Evolutionary conservation across 53 echinoderm and acorn worm genomes (phyloP).

Genomic region (Patiria pectinifera): DNA sequence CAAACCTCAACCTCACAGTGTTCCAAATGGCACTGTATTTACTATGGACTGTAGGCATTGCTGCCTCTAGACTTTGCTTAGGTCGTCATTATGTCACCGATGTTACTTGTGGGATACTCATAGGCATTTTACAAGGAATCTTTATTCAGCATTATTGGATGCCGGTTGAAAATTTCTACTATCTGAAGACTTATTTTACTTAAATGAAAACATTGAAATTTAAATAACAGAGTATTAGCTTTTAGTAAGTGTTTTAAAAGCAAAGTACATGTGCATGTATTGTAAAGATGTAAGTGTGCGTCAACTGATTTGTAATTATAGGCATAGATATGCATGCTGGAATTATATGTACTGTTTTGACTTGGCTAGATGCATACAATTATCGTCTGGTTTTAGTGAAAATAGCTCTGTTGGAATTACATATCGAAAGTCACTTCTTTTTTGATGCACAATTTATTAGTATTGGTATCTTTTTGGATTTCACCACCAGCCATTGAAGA

Average conservation of each 20-base stretch:
- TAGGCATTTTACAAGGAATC: conserved; percentile 81
- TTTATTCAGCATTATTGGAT: conserved; percentile 75
- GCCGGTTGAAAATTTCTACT: conserved; percentile 17
- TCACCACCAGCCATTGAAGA: too few relatives aligned
- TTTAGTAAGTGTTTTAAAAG: not conserved
- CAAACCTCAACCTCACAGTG: conserved; percentile 51
- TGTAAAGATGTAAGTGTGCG: not conserved
- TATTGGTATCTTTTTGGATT: too few relatives aligned
- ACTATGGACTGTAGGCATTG: conserved; percentile 70
- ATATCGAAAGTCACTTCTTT: too few relatives aligned
- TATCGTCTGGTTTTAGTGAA: too few relatives aligned
- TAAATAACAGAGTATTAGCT: not conserved
- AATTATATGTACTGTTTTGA: too few relatives aligned
- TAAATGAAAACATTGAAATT: not conserved
- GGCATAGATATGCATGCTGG: too few relatives aligned
- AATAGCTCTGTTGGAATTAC: too few relatives aligned
- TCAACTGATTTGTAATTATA: not conserved
- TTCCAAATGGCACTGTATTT: not conserved
- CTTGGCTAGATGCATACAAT: too few relatives aligned
- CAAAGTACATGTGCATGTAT: not conserved
- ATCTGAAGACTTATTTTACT: conserved; percentile 47
- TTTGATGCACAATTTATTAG: too few relatives aligned
- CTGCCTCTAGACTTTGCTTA: conserved; percentile 76
- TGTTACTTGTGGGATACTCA: conserved; percentile 79
- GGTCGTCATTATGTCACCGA: conserved; percentile 93